phyloP scores from a whole-genome alignment of 2,888 invertebrate genomes.

The Sinodicranocentrus sp. region DNA sequence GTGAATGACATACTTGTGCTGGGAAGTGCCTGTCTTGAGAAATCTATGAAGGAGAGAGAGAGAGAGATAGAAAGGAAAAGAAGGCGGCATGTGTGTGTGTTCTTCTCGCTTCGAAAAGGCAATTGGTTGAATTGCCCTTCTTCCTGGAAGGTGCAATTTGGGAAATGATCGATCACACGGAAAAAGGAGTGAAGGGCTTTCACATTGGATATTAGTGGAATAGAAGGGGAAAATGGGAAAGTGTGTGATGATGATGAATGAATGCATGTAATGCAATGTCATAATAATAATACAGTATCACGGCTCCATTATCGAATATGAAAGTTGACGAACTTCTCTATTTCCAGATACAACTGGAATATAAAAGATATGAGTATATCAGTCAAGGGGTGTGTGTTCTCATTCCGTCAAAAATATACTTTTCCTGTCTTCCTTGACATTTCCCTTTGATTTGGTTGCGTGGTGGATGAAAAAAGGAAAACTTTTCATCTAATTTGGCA shows the following conservation, averaged over 20 bases:
- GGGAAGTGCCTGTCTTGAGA: background rate
- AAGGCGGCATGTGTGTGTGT: background rate
- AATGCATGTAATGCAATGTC: slow-evolving; percentile 21
- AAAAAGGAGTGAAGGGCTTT: slow-evolving; percentile 29
- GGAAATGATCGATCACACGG: slow-evolving; percentile 55
- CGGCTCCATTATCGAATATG: too few relatives aligned
- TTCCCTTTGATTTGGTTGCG: too few relatives aligned
- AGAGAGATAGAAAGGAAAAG: background rate
- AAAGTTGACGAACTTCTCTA: background rate
- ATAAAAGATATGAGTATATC: background rate
- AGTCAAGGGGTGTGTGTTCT: background rate
- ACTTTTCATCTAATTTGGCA: too few relatives aligned
- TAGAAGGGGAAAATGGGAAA: slow-evolving; percentile 1
- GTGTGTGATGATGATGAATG: slow-evolving; percentile 23
- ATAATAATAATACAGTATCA: background rate
- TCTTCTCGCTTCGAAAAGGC: background rate
- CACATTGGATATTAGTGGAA: slow-evolving; percentile 8
- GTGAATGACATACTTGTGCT: background rate
- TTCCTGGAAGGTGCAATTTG: slow-evolving; percentile 28
- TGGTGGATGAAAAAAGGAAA: too few relatives aligned
- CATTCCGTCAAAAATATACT: too few relatives aligned
- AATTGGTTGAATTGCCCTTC: background rate
- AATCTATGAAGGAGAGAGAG: too few relatives aligned
- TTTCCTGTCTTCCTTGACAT: too few relatives aligned
- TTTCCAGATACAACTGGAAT: background rate